Conservation (phyloP, 2,113 vertebrate species). For the Nannospalax galili region DNA sequence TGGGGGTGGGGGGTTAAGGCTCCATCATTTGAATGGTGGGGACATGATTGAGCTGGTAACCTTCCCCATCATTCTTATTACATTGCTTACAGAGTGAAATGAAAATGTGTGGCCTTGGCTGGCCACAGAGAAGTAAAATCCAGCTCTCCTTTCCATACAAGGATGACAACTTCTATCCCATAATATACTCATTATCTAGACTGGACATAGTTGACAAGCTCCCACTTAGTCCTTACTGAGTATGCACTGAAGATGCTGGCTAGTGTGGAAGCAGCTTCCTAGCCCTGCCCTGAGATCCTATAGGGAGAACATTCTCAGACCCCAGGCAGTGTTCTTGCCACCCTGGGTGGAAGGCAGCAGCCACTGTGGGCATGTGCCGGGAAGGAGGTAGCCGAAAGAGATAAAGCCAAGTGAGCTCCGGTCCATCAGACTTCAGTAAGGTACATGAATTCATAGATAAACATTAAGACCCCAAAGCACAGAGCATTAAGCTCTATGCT, state of each 20-base stretch:
- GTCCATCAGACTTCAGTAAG: background rate
- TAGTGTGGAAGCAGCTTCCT: background rate
- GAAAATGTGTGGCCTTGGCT: background rate
- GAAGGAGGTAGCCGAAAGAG: background rate
- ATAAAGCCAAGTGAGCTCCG: background rate
- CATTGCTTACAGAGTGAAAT: background rate
- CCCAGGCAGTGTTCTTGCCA: background rate
- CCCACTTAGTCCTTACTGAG: too few relatives aligned
- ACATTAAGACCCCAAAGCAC: background rate
- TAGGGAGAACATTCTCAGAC: background rate
- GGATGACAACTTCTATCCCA: background rate
- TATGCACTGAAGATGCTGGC: background rate
- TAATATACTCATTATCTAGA: background rate
- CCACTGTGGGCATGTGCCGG: background rate
- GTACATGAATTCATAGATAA: constrained; percentile 12
- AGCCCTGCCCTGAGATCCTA: background rate
- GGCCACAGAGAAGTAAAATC: background rate
- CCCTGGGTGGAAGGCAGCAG: background rate
- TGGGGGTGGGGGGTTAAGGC: background rate
- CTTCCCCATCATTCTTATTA: background rate
- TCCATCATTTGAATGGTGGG: background rate
- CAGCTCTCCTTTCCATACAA: background rate
- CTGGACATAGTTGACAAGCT: background rate
- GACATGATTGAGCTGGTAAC: background rate
- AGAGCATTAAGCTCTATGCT: background rate